These are phyloP conservation scores for Periphyllus acericola DNA, from an alignment of 2,888 invertebrate species.

Conservation along the genomic window DNA sequence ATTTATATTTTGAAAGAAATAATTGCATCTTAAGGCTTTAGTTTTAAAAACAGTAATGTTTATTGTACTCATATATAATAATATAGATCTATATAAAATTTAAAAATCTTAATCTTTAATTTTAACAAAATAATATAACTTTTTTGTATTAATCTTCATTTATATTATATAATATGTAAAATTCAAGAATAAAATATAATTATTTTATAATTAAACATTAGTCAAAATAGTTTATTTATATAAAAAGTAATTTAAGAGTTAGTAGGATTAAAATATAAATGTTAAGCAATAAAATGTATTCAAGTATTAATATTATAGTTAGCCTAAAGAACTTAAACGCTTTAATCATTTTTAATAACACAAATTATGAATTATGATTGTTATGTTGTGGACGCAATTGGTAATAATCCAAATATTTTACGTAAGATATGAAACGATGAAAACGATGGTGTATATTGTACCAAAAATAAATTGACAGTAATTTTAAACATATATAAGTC, in stretches of 20 bases:
- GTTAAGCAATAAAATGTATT: constrained; percentile 9
- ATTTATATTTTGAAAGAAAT: too few species aligned
- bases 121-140: neutral
- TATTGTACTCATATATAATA: neutral
- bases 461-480: constrained; percentile 36
- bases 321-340: constrained; percentile 21
- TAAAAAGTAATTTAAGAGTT: constrained; percentile 20
- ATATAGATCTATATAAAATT: neutral
- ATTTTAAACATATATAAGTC: constrained; percentile 13
- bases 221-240: constrained; percentile 26
- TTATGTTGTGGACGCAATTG: neutral
- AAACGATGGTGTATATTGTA: neutral
- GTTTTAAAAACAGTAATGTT: neutral
- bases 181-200: constrained; percentile 20
- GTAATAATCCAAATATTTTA: neutral
- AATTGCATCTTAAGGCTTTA: too few species aligned
- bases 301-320: neutral
- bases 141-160: neutral
- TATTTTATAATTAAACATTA: constrained; percentile 15
- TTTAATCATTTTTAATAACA: constrained; percentile 37
- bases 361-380: neutral
- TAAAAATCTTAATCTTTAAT: neutral
- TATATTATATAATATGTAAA: constrained; percentile 15
- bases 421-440: neutral
- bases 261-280: constrained; percentile 39